Evolutionary conservation across 2,888 invertebrate species (phyloP), one percentile per base, ranked within the genome.

Genomic region (Dorcus parallelipipedus): DNA sequence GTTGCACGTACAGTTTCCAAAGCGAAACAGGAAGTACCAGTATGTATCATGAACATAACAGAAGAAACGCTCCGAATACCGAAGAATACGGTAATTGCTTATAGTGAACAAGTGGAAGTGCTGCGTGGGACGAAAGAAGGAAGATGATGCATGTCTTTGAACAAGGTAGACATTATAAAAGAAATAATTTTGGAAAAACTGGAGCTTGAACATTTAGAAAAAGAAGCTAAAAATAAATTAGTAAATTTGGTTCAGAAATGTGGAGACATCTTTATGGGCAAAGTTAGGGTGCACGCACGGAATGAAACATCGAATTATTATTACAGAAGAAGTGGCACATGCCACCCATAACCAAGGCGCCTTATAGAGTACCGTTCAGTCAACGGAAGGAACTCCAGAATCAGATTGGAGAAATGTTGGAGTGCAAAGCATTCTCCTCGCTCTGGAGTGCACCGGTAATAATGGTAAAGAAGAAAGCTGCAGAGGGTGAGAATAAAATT

Each of bases 381-480:
- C 50, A 50, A 8, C 58, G 59, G 33, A 49, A 49, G 4, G 33
- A 55, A 3, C 45, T 66, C 3, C 23, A 65, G 23, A 50, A 49
- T 6, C 64, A 64, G 38, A 47, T 67, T 3, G 64, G 65, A 20
- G 43, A 60, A 14, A 66, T 67, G 68, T 26, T 68, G 26, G 49
- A 45, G 7, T 48, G 53, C 2, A 57, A 55, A 23, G 61, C 58
- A 3, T 62, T 63, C 2, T 56, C 57, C 9, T 64, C 62, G 14
- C 51, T 60, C 9, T 67, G 67, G 67, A 59, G 60, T 1, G 63
- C 67, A 1, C 67, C 67, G 5, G 60, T 66, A 2, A 43, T 67
- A 0, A 43, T 67, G 23, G 63, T 66, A 4, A 53, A 53, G 10
- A 68, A 68, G 52, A 49, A 51, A 14, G 60, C 66, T 43, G 66